Percentiles rank a stretch among this genome's conserved stretches.
Evolutionary conservation across 2,888 invertebrate species (phyloP).

Genomic region (Lepidonotus clava): DNA sequence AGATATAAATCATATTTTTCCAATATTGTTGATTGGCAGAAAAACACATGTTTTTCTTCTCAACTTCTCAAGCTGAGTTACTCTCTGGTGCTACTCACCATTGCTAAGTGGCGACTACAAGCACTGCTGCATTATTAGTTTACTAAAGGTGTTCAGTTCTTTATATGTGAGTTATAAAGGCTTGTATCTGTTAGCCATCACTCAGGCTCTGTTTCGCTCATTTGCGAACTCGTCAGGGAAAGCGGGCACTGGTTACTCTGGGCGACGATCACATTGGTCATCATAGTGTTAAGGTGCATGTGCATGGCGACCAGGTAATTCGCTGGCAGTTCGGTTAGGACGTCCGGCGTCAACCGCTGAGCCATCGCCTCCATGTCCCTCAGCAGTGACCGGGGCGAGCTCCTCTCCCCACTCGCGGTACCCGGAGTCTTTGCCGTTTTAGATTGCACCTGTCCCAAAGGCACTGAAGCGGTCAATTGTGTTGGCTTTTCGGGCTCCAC

Average conservation of each 20-base stretch:
- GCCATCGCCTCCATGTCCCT: neutral
- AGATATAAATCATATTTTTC: too few relatives aligned
- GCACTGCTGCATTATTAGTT: too few relatives aligned
- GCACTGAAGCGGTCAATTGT: too few relatives aligned
- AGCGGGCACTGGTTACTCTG: slow-evolving; percentile 27
- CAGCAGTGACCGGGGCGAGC: neutral
- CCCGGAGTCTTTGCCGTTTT: too few relatives aligned
- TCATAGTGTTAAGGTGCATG: slow-evolving; percentile 7
- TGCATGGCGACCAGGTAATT: slow-evolving; percentile 39
- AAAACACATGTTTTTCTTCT: too few relatives aligned
- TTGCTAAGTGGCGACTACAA: too few relatives aligned
- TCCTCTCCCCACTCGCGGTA: neutral
- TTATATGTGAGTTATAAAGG: neutral
- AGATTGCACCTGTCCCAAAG: too few relatives aligned
- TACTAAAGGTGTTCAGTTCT: too few relatives aligned
- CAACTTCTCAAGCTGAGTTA: too few relatives aligned
- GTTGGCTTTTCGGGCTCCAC: neutral
- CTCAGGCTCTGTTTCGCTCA: neutral
- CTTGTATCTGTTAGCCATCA: neutral
- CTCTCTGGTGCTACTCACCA: too few relatives aligned
- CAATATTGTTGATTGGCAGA: too few relatives aligned
- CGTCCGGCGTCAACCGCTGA: slow-evolving; percentile 13
- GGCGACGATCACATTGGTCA: slow-evolving; percentile 37
- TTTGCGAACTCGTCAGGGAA: neutral
- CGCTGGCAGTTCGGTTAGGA: neutral